These are phyloP conservation scores for Periophthalmodon schlosseri DNA, from an alignment of 2,113 vertebrate genomes.

Conservation along the genomic window DNA sequence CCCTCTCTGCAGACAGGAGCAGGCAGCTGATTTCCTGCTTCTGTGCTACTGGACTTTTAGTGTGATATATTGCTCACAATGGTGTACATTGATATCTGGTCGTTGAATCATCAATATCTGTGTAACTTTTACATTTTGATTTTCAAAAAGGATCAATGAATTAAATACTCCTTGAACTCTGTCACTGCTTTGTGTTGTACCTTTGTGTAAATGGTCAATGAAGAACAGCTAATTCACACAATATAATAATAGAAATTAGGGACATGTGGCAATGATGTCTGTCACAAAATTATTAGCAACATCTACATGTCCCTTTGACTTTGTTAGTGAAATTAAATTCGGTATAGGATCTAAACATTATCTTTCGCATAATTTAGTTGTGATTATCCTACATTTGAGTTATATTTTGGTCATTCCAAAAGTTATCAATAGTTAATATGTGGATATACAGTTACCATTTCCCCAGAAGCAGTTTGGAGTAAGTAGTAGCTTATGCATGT, in stretches of 20 bases:
- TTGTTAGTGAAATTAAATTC: not conserved
- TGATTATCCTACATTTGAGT: not conserved
- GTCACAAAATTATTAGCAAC: not conserved
- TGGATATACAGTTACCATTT: not conserved
- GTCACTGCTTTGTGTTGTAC: slow-evolving; percentile 58
- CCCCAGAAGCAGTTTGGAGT: not conserved
- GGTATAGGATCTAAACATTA: not conserved
- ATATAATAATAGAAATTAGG: not conserved
- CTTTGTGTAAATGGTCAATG: slow-evolving; percentile 5
- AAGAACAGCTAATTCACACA: not conserved
- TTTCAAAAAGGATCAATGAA: slow-evolving; percentile 79
- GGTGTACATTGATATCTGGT: slow-evolving; percentile 82
- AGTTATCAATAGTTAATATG: not conserved
- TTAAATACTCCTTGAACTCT: slow-evolving; percentile 76
- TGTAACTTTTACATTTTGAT: slow-evolving; percentile 80
- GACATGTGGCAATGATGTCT: not conserved
- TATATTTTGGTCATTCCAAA: not conserved
- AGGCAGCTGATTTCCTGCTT: slow-evolving; percentile 70
- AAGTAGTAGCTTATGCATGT: not conserved
- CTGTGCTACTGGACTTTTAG: slow-evolving; percentile 74
- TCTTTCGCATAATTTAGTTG: not conserved
- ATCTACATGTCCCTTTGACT: not conserved
- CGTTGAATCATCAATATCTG: slow-evolving; percentile 80
- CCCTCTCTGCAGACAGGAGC: slow-evolving; percentile 68
- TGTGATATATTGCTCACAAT: slow-evolving; percentile 82